Conservation (phyloP, 1,140 invertebrate species). For the Drosophila grimshawi region DNA sequence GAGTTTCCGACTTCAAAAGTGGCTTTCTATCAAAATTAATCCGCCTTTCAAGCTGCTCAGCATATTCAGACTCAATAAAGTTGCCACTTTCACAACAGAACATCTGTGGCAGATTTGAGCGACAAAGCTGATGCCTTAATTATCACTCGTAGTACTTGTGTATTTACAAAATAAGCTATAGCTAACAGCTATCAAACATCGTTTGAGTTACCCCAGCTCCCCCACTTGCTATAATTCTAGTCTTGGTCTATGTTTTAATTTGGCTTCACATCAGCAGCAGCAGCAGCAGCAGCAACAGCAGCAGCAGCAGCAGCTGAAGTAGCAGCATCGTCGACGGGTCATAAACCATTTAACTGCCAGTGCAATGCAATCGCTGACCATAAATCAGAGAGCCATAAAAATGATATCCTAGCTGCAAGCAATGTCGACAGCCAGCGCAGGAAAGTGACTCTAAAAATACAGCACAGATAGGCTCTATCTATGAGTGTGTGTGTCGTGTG, state of each 20-base stretch:
- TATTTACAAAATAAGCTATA: slow-evolving; percentile 6
- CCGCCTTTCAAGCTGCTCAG: no score
- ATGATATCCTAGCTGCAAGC: slow-evolving; percentile 44
- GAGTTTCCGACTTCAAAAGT: no score
- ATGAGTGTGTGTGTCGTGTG: no score
- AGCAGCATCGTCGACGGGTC: not conserved
- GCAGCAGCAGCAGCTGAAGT: not conserved
- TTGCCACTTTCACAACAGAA: not conserved
- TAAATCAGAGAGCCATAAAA: slow-evolving; percentile 70
- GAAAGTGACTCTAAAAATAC: slow-evolving; percentile 61
- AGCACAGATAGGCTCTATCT: slow-evolving; percentile 3
- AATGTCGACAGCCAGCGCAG: not conserved
- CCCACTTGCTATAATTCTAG: not conserved
- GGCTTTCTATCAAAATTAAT: no score
- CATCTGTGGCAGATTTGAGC: not conserved
- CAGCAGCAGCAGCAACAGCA: slow-evolving; percentile 13
- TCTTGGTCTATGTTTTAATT: slow-evolving; percentile 40
- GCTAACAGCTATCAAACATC: not conserved
- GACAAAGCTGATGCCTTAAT: not conserved
- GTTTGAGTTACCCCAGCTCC: not conserved
- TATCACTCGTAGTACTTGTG: slow-evolving; percentile 1
- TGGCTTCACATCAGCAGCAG: slow-evolving; percentile 29
- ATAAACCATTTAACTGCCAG: slow-evolving; percentile 59
- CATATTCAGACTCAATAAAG: no score
- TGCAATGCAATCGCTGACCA: slow-evolving; percentile 61